Base-by-base conservation (phyloP, 2,113 vertebrate genomes). In the Ceyx cyanopectus region DNA sequence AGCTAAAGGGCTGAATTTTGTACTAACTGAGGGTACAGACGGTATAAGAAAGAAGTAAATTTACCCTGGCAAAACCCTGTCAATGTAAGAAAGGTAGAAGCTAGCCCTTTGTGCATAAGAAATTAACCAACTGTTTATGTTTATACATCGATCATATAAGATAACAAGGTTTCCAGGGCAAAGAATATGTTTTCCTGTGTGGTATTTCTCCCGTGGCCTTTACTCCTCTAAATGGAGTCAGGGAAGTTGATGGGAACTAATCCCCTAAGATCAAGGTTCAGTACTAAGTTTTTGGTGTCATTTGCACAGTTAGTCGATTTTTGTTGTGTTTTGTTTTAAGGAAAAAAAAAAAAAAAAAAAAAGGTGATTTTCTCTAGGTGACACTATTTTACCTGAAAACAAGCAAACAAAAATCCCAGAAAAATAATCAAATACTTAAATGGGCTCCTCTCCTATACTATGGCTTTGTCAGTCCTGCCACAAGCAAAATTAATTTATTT, bases 1-100 rank as follows among this genome's bases (percentile, higher is more conserved):
- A 92, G 78, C 88, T 92, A 30, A 89, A 81, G 82, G 92, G 95
- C 61, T 85, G 66, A 80, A 84, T 83, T 95, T 92, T 85, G 67
- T 90, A 92, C 74, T 63, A 53, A 32, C 50, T 51, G 82, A 81
- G 72, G 85, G 70, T 93, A 79, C 74, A 48, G 34, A 67, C 7
- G 19, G 80, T 78, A 62, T 32, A 76, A 90, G 56, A 62, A 87
- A 91, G 87, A 30, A 85, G 82, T 74, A 81, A 83, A 63, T 89
- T 70, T 74, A 78, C 68, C 79, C 80, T 34, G 27, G 67, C 54
- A 85, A 89, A 87, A 86, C 81, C 40, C 50, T 54, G 30, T 68
- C 43, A 58, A 73, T 70, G 66, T 66, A 57, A 75, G 57, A 72
- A 75, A 93, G 65, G 69, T 68, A 86, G 73, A 58, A 87, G 62